phyloP scores from a whole-genome alignment of 2,113 vertebrate genomes.

The Falcunculus frontatus region DNA sequence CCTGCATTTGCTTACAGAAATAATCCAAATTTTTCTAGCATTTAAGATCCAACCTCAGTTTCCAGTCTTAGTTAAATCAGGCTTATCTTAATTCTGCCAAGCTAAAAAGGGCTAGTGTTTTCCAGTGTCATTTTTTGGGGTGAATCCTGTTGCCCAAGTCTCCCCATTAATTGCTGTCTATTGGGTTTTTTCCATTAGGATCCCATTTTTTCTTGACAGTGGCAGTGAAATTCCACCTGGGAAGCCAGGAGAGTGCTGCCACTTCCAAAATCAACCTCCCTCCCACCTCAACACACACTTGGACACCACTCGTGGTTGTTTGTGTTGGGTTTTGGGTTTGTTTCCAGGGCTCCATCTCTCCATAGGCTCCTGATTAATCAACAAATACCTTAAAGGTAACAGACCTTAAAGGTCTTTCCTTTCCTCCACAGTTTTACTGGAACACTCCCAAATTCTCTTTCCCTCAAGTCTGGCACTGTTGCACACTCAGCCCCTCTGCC shows the following conservation, averaged over 20 bases:
- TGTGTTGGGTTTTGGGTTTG: not conserved
- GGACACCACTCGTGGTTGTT: not conserved
- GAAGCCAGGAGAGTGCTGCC: not conserved
- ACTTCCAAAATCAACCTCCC: not conserved
- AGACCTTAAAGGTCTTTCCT: not conserved
- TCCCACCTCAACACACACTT: not conserved
- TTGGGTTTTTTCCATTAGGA: not conserved
- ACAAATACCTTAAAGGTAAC: not conserved
- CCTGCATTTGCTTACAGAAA: not conserved
- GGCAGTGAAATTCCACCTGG: not conserved
- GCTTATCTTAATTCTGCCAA: not conserved
- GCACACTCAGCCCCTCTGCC: not conserved
- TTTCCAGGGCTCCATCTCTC: not conserved
- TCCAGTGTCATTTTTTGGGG: not conserved
- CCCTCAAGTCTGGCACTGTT: not conserved
- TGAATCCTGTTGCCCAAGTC: not conserved
- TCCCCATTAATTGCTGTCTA: not conserved
- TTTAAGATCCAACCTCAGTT: not conserved
- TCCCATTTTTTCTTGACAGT: not conserved
- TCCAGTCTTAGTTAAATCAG: not conserved
- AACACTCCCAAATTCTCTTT: not conserved
- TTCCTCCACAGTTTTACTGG: not conserved
- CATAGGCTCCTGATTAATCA: not conserved
- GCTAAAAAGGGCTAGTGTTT: not conserved
- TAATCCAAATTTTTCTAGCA: fast-evolving